Evolutionary conservation across 2,888 invertebrate genomes (phyloP).

Genomic region (Heterodera filipjevi): DNA sequence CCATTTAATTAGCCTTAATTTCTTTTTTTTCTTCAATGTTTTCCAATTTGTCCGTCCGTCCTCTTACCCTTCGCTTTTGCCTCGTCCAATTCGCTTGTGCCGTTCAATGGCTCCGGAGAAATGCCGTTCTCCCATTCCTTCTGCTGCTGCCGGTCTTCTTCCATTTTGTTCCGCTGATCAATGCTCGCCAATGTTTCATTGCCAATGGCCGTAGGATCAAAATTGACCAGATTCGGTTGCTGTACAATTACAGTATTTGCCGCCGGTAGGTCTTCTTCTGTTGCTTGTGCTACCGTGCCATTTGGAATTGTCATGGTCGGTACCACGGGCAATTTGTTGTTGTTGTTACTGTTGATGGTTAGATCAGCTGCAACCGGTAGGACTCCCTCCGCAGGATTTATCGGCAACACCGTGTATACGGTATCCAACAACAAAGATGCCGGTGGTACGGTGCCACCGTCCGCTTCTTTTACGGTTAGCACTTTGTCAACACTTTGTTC

Average conservation of each 20-base stretch:
- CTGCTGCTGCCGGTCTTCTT: background rate
- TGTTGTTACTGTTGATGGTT: background rate
- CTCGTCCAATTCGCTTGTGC: background rate
- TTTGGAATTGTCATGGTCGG: background rate
- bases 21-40: no score
- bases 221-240: background rate
- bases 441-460: background rate
- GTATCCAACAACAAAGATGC: background rate
- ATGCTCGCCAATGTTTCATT: background rate
- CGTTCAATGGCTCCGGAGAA: background rate
- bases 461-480: background rate
- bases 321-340: background rate
- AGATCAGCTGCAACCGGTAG: background rate
- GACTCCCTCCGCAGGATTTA: background rate
- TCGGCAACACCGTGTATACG: background rate
- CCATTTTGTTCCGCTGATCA: background rate
- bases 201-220: background rate
- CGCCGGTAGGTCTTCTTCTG: background rate
- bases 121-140: no score
- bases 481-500: background rate
- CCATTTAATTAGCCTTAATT: no score
- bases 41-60: no score
- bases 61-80: no score
- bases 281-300: background rate
- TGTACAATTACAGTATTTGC: no score